Percentiles rank a stretch among this genome's conserved stretches.
Conservation (phyloP, 2,113 vertebrate species). For the Silurus glanis region DNA sequence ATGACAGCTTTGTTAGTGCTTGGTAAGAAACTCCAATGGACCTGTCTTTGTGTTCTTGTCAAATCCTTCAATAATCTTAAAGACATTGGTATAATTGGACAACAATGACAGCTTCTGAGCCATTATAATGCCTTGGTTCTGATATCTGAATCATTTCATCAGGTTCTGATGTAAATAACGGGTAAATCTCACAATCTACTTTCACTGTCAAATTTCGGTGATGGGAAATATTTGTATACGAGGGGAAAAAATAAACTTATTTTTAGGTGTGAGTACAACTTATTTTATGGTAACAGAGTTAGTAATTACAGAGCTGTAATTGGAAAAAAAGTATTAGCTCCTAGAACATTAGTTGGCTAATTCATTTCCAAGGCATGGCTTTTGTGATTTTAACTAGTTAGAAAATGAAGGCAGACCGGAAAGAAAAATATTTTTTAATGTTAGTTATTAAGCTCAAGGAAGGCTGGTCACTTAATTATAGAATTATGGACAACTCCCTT, state of each 20-base stretch:
- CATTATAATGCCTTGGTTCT: conserved; percentile 11
- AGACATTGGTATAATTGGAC: conserved; percentile 36
- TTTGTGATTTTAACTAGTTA: too few relatives aligned
- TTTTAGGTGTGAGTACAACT: background rate
- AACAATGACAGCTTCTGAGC: conserved; percentile 7
- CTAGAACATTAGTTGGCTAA: too few relatives aligned
- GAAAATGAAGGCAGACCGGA: too few relatives aligned
- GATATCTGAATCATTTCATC: background rate
- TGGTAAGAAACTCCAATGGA: conserved; percentile 58
- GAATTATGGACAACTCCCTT: too few relatives aligned
- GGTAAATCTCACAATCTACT: background rate
- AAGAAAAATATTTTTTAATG: background rate
- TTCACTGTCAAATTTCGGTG: background rate
- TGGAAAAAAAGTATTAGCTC: too few relatives aligned
- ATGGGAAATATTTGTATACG: background rate
- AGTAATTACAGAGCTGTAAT: background rate
- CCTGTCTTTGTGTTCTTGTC: conserved; percentile 50
- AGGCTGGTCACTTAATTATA: background rate
- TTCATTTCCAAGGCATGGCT: too few relatives aligned
- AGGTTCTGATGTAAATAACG: conserved; percentile 2
- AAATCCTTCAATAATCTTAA: conserved; percentile 43
- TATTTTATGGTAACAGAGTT: background rate
- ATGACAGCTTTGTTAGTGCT: conserved; percentile 64
- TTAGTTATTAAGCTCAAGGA: background rate
- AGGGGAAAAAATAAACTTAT: background rate